Conservation (phyloP, 2,797 vertebrate genomes). For the Xenops minutus region DNA sequence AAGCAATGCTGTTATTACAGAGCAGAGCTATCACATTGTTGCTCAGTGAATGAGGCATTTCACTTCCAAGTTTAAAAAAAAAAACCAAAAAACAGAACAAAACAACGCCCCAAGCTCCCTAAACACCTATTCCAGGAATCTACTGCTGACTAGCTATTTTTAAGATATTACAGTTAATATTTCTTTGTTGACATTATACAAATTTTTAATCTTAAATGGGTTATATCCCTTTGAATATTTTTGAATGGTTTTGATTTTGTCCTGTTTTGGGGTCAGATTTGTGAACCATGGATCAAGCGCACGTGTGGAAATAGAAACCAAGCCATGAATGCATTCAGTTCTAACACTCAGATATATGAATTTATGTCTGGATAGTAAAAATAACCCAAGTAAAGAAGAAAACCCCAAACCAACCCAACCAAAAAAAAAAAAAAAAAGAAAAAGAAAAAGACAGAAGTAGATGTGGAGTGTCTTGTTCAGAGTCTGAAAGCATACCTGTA, state of each 20-base stretch:
- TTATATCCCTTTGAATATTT: neutral
- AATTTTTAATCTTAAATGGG: neutral
- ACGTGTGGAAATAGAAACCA: neutral
- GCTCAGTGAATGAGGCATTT: neutral
- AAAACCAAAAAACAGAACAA: neutral
- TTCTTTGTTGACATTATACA: neutral
- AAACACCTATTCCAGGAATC: neutral
- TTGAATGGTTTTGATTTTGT: neutral
- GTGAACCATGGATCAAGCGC: neutral
- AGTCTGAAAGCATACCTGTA: neutral
- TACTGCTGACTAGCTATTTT: neutral
- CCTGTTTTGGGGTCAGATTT: neutral
- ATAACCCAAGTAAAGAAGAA: neutral
- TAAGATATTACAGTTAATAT: neutral
- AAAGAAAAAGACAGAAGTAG: neutral
- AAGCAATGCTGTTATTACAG: neutral
- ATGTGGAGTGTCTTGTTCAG: neutral
- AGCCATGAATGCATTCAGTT: neutral
- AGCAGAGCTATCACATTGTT: neutral
- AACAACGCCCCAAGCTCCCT: neutral
- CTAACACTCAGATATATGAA: neutral
- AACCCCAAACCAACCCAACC: neutral
- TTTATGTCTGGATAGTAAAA: neutral
- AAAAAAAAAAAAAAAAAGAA: too few relatives aligned
- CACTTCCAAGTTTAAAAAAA: neutral